Conservation (phyloP, 2,113 vertebrate species). For the Onychostoma macrolepis region DNA sequence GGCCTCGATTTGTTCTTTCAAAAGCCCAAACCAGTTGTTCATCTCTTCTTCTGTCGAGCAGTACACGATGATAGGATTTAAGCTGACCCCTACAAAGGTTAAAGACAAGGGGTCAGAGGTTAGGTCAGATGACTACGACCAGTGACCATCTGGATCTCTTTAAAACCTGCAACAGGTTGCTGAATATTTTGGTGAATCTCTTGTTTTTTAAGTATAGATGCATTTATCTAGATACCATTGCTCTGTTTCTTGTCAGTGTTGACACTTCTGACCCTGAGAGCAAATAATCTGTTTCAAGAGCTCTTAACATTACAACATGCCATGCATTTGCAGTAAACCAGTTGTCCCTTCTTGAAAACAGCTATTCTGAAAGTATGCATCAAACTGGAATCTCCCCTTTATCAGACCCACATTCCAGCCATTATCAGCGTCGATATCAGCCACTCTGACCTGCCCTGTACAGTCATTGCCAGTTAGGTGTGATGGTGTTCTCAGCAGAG, state of each 20-base stretch:
- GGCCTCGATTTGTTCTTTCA: slow-evolving; percentile 88
- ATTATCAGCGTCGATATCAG: slow-evolving; percentile 69
- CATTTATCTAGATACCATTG: neutral
- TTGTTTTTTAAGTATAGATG: neutral
- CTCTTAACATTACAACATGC: slow-evolving; percentile 51
- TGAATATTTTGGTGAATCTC: neutral
- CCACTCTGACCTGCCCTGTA: slow-evolving; percentile 57
- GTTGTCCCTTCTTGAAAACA: slow-evolving; percentile 56
- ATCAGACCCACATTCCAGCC: slow-evolving; percentile 71
- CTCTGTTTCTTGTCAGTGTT: neutral
- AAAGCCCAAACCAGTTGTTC: slow-evolving; percentile 86
- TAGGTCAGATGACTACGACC: slow-evolving; percentile 56
- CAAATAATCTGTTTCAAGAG: slow-evolving; percentile 27
- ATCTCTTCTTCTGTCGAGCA: slow-evolving; percentile 85
- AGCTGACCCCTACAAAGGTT: slow-evolving; percentile 81
- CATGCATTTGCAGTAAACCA: slow-evolving; percentile 24
- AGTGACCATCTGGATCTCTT: slow-evolving; percentile 48
- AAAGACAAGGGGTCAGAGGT: slow-evolving; percentile 48
- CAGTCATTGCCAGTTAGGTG: slow-evolving; percentile 55
- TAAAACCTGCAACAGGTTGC: slow-evolving; percentile 22
- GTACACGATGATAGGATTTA: slow-evolving; percentile 88
- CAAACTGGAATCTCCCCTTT: slow-evolving; percentile 64
- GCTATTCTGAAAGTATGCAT: slow-evolving; percentile 62
- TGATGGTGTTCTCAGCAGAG: slow-evolving; percentile 38
- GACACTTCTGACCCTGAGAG: neutral